Evolutionary conservation across 2,113 vertebrate species (phyloP).

Genomic region (Setophaga coronata): DNA sequence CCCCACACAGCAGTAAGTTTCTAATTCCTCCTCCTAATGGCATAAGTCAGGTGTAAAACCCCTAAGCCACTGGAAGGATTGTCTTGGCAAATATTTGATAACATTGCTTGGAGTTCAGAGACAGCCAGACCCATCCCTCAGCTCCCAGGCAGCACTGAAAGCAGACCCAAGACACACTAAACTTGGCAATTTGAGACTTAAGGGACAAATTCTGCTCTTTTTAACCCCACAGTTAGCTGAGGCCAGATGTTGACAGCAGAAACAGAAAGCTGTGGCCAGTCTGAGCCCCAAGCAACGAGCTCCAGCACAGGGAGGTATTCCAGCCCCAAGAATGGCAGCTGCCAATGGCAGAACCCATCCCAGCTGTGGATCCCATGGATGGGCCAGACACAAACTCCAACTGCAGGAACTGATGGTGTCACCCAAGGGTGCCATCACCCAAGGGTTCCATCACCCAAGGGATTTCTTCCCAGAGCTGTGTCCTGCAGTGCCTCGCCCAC

Average conservation of each 20-base stretch:
- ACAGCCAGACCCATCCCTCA: neutral
- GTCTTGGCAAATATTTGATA: neutral
- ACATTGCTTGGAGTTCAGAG: neutral
- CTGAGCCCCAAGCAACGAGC: accelerated
- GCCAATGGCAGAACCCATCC: neutral
- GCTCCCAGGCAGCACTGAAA: neutral
- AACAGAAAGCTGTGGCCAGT: neutral
- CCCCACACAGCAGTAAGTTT: neutral
- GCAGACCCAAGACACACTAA: neutral
- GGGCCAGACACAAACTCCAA: accelerated
- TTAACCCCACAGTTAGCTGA: neutral
- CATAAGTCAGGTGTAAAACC: neutral
- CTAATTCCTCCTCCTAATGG: neutral
- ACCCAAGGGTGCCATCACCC: too few species aligned
- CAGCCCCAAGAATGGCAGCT: neutral
- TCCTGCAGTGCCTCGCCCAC: neutral
- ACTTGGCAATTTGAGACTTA: neutral
- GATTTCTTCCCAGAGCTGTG: neutral
- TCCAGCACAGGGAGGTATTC: neutral
- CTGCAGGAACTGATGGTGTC: neutral
- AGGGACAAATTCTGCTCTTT: neutral
- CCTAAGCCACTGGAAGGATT: neutral
- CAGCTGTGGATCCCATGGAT: accelerated
- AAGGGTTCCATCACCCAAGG: neutral
- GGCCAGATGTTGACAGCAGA: neutral